A percentile compares a stretch with the other conserved stretches of the same genome.
phyloP scores from a whole-genome alignment of 2,113 vertebrate genomes.

The Orthonyx spaldingii region DNA sequence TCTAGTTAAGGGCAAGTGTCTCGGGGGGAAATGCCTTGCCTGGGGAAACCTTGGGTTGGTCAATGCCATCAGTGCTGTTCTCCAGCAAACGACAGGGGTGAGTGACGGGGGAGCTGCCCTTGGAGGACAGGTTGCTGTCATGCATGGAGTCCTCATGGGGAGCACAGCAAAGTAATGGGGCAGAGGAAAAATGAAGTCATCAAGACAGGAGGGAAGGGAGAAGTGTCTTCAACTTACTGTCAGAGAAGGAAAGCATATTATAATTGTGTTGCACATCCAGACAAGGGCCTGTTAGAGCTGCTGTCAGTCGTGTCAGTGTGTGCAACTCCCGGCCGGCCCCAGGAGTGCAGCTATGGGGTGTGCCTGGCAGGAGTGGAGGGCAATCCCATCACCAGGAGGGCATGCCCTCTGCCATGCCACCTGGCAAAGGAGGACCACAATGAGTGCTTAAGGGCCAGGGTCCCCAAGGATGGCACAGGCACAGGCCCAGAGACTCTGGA shows the following conservation, averaged over 20 bases:
- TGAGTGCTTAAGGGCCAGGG: neutral
- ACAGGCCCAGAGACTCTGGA: neutral
- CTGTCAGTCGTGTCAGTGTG: neutral
- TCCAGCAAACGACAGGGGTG: neutral
- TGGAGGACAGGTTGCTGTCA: neutral
- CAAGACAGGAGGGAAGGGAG: neutral
- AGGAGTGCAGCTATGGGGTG: neutral
- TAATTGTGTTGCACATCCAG: neutral
- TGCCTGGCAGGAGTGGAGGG: neutral
- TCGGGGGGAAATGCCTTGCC: neutral
- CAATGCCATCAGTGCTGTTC: fast-evolving
- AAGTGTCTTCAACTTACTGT: neutral
- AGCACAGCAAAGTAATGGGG: neutral
- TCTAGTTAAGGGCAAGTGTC: fast-evolving
- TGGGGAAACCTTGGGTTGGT: neutral
- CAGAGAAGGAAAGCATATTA: neutral
- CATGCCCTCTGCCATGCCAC: neutral
- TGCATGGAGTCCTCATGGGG: neutral
- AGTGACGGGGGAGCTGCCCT: neutral
- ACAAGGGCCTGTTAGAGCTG: neutral
- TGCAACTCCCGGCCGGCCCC: neutral
- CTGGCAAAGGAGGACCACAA: neutral
- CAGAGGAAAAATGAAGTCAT: neutral
- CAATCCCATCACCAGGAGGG: neutral
- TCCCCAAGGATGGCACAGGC: neutral